A percentile compares a stretch with the other conserved stretches of the same genome.
Conservation (phyloP, 2,113 vertebrate genomes). For the Oxygymnocypris stewartii region DNA sequence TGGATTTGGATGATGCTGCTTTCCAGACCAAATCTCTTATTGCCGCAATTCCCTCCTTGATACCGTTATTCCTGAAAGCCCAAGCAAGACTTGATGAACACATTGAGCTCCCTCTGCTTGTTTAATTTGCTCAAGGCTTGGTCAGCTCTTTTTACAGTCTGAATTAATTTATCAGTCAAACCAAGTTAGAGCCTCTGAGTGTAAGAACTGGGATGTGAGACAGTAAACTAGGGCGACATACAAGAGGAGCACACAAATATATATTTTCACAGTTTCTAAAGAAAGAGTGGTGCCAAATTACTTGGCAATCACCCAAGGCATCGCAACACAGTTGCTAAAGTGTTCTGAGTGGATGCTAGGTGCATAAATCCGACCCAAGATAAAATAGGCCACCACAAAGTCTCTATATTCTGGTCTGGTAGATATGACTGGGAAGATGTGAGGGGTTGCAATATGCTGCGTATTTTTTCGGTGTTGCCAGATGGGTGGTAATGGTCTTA, state of each 20-base stretch:
- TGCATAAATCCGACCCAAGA: background rate
- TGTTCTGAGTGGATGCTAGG: background rate
- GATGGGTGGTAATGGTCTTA: too few species aligned
- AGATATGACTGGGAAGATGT: background rate
- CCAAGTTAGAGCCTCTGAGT: slow-evolving; percentile 26
- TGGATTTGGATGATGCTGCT: slow-evolving; percentile 37
- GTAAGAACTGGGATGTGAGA: slow-evolving; percentile 13
- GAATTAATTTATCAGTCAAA: slow-evolving; percentile 41
- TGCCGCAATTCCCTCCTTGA: slow-evolving; percentile 13
- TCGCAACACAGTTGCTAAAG: background rate
- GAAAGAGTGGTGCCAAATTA: background rate
- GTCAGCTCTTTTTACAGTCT: slow-evolving; percentile 29
- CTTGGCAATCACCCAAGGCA: background rate
- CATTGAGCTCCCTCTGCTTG: background rate
- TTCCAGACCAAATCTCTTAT: slow-evolving; percentile 3
- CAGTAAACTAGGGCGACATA: background rate
- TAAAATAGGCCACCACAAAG: background rate
- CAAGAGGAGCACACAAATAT: background rate
- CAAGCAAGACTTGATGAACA: slow-evolving; percentile 25
- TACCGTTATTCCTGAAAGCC: slow-evolving; percentile 17
- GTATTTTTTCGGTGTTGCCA: background rate
- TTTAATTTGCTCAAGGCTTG: slow-evolving; percentile 28
- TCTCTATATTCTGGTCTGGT: background rate
- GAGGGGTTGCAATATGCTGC: background rate
- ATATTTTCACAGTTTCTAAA: background rate